Base-by-base conservation (phyloP, 1,140 invertebrate species). In the Zaprionus gabonicus region DNA sequence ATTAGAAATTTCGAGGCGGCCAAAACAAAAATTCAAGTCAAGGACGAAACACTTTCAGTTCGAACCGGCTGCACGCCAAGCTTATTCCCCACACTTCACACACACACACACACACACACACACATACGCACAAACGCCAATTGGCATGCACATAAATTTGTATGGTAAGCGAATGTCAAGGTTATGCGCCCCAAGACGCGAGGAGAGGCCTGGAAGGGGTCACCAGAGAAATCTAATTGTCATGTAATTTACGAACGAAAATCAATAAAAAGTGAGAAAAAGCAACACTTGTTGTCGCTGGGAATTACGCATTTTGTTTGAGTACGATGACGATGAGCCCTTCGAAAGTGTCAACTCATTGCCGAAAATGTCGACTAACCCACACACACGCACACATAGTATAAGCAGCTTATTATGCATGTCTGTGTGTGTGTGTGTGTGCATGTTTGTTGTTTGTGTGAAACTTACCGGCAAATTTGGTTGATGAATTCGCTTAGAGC, bases 131-230 rank as follows among this genome's bases (percentile, higher is more conserved):
- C 36, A 28, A 56, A 53, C 10, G 51, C 25, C 25, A 38, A 60
- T 72, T 49, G 69, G 57, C 57, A 72, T 76, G 74, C 63, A 72
- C 63, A 72, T 73, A 62, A 62, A 72, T 76, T 76, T 62, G 57
- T 56, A 73, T 72, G 63, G 62, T 67, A 56, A 66, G 31, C 75
- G 71, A 77, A 77, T 73, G 71, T 77, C 75, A 77, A 77, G 75
- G 75, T 77, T 77, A 68, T 17, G 38, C 46, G 49, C 58, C 31
- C 31, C 31, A 34, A 10, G 31, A 34, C 9, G 31, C 23, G 23
- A 23, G 31, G 9, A 10, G 31, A 9, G 69, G 28, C 58, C 38
- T 57, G 41, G 51, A 75, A 46, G 17, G 63, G 60, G 27, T 44
- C 60, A 51, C 44, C 31, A 66, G 9, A 76, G 59, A 72, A 67